Conservation (phyloP, 2,113 vertebrate genomes). For the Pelvicachromis taeniatus region DNA sequence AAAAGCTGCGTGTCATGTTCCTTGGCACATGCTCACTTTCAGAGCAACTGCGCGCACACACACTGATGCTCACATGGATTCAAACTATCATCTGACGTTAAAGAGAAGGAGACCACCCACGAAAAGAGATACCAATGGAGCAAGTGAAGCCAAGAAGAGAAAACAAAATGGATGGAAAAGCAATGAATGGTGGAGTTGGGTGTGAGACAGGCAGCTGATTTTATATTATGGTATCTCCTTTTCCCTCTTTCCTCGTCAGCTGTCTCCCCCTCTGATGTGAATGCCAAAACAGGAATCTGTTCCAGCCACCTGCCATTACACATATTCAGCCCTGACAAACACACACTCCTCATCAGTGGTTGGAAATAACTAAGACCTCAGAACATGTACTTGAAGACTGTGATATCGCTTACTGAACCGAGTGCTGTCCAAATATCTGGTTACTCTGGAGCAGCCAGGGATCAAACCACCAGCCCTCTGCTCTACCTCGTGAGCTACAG, state of each 20-base stretch:
- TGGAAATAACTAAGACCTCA: background rate
- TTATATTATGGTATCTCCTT: background rate
- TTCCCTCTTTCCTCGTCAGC: background rate
- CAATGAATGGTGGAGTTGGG: background rate
- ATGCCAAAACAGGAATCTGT: conserved; percentile 12
- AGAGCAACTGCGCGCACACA: background rate
- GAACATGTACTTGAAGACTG: background rate
- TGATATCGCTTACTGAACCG: background rate
- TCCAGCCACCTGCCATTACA: conserved; percentile 28
- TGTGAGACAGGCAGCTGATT: background rate
- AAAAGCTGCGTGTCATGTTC: conserved; percentile 1
- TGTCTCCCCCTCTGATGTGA: background rate
- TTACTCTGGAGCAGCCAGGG: background rate
- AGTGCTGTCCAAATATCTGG: background rate
- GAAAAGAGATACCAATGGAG: background rate
- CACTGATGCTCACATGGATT: background rate
- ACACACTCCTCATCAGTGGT: background rate
- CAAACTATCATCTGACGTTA: background rate
- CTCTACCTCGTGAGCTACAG: background rate
- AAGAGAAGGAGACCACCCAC: background rate
- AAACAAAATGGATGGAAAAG: background rate
- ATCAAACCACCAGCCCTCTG: background rate
- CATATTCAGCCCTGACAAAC: background rate
- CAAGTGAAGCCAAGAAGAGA: background rate
- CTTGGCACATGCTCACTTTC: background rate